Evolutionary conservation across 2,797 vertebrate species (phyloP), one percentile per base, ranked within the genome.

Genomic region (Neoniphon sammara): DNA sequence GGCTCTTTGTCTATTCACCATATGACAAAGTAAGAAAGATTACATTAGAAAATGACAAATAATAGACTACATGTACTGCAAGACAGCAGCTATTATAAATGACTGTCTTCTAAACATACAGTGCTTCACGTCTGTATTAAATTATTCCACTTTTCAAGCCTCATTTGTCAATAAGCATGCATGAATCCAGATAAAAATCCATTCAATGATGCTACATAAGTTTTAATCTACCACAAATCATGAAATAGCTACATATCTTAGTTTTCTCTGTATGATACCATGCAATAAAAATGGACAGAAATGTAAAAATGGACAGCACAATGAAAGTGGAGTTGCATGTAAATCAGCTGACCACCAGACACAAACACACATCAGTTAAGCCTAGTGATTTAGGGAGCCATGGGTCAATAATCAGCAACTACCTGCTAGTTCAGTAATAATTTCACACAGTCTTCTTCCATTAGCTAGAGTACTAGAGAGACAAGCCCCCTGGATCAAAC

Each of bases 1-100:
- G 50, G 31, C 52, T 73, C 34, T 73, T 56, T 34, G 49, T 73
- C 53, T 83, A 17, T 73, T 78, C 54, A 36, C n/a, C 18, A 18
- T 30, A 47, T 65, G 67, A 84, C 76, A 82, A 76, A 81, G 64
- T 36, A 72, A 72, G 65, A 78, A 27, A 20, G 64, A 81, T 91
- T 66, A 76, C 57, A 63, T 2, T 36, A n/a, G 46, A 70, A 34
- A 18, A 60, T 65, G 47, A 62, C 65, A 75, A 78, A 73, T 73
- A 82, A 75, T 42, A 50, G 21, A 44, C 59, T 67, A 30, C 57
- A 77, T 73, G 75, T 56, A 57, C 57, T 30, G 8, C 12, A 9
- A 70, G 63, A 79, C 52, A 72, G 65, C 67, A 58, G n/a, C 17
- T 55, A 7, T 20, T 80, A 46, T 78, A 54, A 79, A 69, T 67